These are phyloP conservation scores for Hermetia illucens DNA, from an alignment of 1,140 invertebrate species.

Conservation along the genomic window DNA sequence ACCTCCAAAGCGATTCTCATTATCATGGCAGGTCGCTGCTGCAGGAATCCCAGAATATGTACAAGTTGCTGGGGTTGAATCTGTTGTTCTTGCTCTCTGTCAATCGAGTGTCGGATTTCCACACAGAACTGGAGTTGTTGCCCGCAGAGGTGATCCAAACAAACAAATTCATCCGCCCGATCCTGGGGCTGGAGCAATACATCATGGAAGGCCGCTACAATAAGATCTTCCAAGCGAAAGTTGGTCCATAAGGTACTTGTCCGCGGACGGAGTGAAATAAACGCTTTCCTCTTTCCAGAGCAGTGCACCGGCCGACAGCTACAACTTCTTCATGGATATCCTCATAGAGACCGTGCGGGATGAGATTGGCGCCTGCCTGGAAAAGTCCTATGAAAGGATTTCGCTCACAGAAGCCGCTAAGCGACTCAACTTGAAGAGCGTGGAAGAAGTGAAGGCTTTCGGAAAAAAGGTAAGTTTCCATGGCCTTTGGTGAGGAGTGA, in stretches of 20 bases:
- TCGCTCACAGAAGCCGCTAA: conserved; percentile 73
- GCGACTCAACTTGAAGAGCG: conserved; percentile 75
- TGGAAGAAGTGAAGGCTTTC: conserved; percentile 64
- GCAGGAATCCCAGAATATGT: conserved; percentile 93
- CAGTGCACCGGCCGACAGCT: conserved; percentile 91
- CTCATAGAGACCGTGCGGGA: conserved; percentile 87
- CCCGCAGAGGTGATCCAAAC: conserved; percentile 82
- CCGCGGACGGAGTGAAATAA: background rate
- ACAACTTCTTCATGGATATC: conserved; percentile 96
- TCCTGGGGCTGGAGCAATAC: conserved; percentile 92
- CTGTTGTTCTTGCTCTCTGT: conserved; percentile 90
- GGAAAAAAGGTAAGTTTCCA: conserved; percentile 47
- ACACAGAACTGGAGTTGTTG: conserved; percentile 93
- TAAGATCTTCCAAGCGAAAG: conserved; percentile 56
- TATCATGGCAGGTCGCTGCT: no score
- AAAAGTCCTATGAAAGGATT: conserved; percentile 90
- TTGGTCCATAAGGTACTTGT: conserved; percentile 10
- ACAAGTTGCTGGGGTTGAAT: conserved; percentile 90
- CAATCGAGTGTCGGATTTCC: conserved; percentile 96
- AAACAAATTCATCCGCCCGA: conserved; percentile 91
- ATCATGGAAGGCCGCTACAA: conserved; percentile 99
- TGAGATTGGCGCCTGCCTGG: conserved; percentile 93
- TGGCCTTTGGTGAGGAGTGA: background rate
- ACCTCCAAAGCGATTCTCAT: no score
- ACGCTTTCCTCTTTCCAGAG: conserved; percentile 38